Evolutionary conservation across 2,797 vertebrate species (phyloP).

Genomic region (Phrynocephalus vlangalii): DNA sequence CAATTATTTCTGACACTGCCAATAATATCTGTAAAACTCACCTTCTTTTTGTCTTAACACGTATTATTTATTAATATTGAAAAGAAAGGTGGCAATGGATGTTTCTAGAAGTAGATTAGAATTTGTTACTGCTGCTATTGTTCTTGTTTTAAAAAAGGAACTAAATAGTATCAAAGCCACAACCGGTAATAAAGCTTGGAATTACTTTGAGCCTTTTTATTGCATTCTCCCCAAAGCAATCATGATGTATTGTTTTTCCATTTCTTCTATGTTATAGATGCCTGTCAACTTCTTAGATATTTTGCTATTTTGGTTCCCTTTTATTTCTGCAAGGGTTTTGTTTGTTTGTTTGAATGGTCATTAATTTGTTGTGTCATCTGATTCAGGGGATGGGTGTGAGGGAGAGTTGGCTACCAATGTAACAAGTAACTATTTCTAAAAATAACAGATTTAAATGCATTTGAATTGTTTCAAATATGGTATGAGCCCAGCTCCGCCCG

Average conservation of each 20-base stretch:
- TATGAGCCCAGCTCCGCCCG: not conserved
- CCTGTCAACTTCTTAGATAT: constrained; percentile 15
- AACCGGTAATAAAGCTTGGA: not conserved
- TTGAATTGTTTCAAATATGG: not conserved
- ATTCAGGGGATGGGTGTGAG: too few species aligned
- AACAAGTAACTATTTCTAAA: not conserved
- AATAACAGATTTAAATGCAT: constrained; percentile 33
- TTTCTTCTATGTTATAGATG: constrained; percentile 22
- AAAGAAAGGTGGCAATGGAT: not conserved
- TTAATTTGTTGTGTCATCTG: not conserved
- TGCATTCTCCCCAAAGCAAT: not conserved
- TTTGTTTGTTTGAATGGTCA: not conserved
- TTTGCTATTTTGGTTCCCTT: constrained; percentile 11
- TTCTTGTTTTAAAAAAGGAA: not conserved
- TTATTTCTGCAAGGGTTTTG: not conserved
- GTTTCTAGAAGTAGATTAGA: not conserved
- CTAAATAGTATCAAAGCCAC: not conserved
- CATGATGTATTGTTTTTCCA: constrained; percentile 13
- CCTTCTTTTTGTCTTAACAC: not conserved
- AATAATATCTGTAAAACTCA: not conserved
- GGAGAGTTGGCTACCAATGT: not conserved
- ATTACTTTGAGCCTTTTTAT: not conserved
- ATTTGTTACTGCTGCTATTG: too few species aligned
- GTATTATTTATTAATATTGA: not conserved
- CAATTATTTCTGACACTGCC: not conserved